Base-by-base conservation (phyloP, 2,113 vertebrate genomes). In the Pteruthius melanotis region DNA sequence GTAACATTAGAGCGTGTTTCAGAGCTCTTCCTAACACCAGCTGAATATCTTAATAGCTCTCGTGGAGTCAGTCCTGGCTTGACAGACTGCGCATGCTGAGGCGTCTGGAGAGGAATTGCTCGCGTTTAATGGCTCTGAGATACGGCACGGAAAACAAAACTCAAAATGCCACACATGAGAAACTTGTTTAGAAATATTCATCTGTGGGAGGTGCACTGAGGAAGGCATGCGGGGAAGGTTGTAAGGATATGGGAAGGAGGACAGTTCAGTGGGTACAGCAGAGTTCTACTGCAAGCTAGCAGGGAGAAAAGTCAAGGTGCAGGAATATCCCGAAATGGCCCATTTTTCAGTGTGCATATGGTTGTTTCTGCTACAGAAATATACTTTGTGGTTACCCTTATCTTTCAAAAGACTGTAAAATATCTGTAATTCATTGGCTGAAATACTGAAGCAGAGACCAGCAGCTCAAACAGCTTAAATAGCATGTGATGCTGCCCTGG, bases 11-110 rank as follows among this genome's bases (percentile, higher is more conserved):
- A 86, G 45, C 5, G 0, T 60, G 42, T 70, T 94, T 87, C 39
- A 2, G 92, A 80, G 79, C 92, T 96, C 88, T 88, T 85, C 33
- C 68, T 47, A 93, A 66, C 66, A 74, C 79, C 94, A 96, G 91
- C 85, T 93, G 94, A 96, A 40, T 50, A 80, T 80, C 90, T 86
- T 95, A 90, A 93, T 74, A 86, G 92, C 88, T 88, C 61, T 83
- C 2, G 7, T 42, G 6, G 70, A 66, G 59, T 50, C 66, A 47
- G 79, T 77, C 47, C 50, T 85, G 59, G 21, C 74, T 54, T 66
- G 78, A 69, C 82, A 87, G 93, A 57, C 63, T 69, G 64, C 3
- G 54, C 26, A 8, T 18, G 45, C 69, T 89, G 72, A 74, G 65
- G 64, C 3, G 2, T 44, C 75, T 59, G 8, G 77, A 80, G 70